phyloP scores from a whole-genome alignment of 1,140 invertebrate species.

The Mya arenaria region DNA sequence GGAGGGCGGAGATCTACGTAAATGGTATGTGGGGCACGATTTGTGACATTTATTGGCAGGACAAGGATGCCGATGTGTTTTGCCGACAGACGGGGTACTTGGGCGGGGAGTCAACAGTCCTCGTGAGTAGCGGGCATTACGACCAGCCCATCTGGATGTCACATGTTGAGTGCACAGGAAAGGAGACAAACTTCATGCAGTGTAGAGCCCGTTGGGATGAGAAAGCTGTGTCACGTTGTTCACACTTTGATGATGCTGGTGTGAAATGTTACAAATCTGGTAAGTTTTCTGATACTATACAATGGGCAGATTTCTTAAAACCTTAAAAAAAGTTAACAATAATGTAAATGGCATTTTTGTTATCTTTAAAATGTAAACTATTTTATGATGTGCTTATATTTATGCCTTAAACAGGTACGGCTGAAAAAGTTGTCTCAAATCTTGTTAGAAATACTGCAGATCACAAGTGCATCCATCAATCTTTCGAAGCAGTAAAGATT shows the following conservation, averaged over 20 bases:
- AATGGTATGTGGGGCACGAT: conserved; percentile 69
- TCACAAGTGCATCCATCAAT: no score
- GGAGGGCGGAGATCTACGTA: conserved; percentile 87
- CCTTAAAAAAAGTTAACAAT: no score
- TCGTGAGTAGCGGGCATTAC: background rate
- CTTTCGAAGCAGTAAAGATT: no score
- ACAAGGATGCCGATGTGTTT: conserved; percentile 71
- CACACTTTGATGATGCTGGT: conserved; percentile 62
- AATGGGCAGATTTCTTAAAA: no score
- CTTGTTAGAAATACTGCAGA: no score
- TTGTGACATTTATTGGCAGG: conserved; percentile 63
- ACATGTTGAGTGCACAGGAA: conserved; percentile 66
- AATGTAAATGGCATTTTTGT: no score
- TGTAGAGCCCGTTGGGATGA: conserved; percentile 66
- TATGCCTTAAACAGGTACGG: no score
- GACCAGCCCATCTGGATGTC: conserved; percentile 63
- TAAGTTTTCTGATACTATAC: no score
- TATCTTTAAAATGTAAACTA: no score
- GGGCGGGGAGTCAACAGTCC: conserved; percentile 58
- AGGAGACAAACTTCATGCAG: conserved; percentile 63
- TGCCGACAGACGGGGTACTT: conserved; percentile 62
- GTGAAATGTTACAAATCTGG: conserved; percentile 71
- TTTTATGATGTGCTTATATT: no score
- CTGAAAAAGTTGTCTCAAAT: no score
- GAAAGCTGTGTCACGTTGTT: conserved; percentile 54